Percentiles rank a stretch among this genome's conserved stretches.
phyloP scores from a whole-genome alignment of 2,113 vertebrate genomes.

The Aegotheles bennettii region DNA sequence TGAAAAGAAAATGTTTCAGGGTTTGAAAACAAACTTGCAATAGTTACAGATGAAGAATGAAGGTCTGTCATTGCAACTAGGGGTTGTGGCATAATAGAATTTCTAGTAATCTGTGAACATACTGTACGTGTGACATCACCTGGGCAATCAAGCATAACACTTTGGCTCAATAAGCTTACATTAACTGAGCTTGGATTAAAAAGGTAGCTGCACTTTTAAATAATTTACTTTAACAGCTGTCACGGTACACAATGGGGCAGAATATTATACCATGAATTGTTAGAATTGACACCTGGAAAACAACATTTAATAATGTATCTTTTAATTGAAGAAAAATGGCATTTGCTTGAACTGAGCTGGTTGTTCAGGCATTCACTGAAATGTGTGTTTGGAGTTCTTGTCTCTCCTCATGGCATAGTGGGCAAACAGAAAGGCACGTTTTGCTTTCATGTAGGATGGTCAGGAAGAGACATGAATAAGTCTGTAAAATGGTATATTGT shows the following conservation, averaged over 20 bases:
- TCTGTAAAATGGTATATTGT: not conserved
- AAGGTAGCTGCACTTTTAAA: not conserved
- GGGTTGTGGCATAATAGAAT: not conserved
- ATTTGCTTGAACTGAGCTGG: not conserved
- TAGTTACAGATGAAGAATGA: not conserved
- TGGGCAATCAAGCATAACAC: not conserved
- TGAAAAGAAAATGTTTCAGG: not conserved
- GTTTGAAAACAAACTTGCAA: not conserved
- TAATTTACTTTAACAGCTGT: not conserved
- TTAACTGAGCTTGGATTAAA: not conserved
- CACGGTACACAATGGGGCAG: not conserved
- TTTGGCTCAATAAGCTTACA: not conserved
- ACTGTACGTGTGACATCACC: not conserved
- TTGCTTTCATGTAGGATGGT: not conserved
- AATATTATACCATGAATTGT: not conserved
- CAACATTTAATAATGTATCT: not conserved
- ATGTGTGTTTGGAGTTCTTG: not conserved
- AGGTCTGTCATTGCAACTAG: not conserved
- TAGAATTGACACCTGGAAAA: not conserved
- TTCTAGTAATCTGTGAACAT: not conserved
- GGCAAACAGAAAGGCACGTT: not conserved
- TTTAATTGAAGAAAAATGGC: not conserved
- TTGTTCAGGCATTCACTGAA: not conserved
- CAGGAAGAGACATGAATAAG: not conserved
- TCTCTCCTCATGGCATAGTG: not conserved